Percentiles rank a stretch among this genome's conserved stretches.
Evolutionary conservation across 2,888 invertebrate species (phyloP).

Genomic region (Bombyx huttoni): DNA sequence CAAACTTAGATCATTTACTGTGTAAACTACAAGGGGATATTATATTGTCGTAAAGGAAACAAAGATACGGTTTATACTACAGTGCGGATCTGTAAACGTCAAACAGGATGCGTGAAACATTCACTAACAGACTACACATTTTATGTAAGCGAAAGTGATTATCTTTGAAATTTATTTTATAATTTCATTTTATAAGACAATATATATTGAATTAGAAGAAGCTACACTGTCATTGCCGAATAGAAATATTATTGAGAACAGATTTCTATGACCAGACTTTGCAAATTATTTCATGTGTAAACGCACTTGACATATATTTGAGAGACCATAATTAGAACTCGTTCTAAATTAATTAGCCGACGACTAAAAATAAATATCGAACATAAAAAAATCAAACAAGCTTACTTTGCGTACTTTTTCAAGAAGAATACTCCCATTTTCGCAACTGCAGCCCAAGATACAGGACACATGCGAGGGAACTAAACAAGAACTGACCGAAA

Average conservation of each 20-base stretch:
- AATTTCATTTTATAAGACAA: no score
- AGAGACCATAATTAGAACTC: no score
- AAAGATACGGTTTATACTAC: background rate
- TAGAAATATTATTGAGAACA: no score
- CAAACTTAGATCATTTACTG: background rate
- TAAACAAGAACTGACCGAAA: constrained; percentile 36
- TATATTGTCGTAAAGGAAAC: background rate
- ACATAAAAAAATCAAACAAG: background rate
- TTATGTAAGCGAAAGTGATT: constrained; percentile 16
- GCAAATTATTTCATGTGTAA: no score
- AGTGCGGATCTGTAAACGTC: background rate
- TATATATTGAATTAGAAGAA: no score
- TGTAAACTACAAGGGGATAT: background rate
- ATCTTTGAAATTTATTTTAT: constrained; percentile 1
- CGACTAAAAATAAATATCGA: no score
- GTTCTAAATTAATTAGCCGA: no score
- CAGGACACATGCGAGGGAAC: constrained; percentile 19
- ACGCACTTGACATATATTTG: no score
- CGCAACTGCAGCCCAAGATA: constrained; percentile 8
- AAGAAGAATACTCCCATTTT: constrained; percentile 47
- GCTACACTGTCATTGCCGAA: no score
- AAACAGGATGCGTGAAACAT: background rate
- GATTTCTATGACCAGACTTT: no score
- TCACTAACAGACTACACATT: background rate
- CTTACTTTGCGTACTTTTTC: constrained; percentile 33